A percentile compares a stretch with the other conserved stretches of the same genome.
Conservation (phyloP, 2,888 invertebrate species). For the Dioctria linearis region DNA sequence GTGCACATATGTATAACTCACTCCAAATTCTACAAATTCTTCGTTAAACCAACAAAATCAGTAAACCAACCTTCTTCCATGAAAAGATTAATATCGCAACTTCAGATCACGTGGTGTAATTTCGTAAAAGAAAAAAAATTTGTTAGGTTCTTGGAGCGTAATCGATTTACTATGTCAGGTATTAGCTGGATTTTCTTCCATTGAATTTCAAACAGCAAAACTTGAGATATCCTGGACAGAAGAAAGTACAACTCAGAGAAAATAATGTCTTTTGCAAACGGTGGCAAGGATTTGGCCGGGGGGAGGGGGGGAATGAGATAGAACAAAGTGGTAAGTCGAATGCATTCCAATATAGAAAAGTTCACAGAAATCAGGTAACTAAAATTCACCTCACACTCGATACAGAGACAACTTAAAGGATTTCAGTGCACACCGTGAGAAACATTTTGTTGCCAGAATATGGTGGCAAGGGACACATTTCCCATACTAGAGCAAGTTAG, state of each 20-base stretch:
- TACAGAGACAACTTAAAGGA: slow-evolving; percentile 25
- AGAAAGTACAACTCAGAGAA: not conserved
- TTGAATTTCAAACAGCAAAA: not conserved
- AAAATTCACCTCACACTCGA: slow-evolving; percentile 44
- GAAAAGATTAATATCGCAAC: not conserved
- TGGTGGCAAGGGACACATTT: not conserved
- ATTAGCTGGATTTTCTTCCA: slow-evolving; percentile 17
- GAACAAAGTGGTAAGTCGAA: not conserved
- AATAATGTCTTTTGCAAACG: not conserved
- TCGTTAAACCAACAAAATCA: too few relatives aligned
- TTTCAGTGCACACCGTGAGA: not conserved
- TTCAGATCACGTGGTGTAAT: slow-evolving; percentile 28
- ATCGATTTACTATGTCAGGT: slow-evolving; percentile 41
- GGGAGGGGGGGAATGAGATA: too few relatives aligned
- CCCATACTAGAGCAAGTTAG: too few relatives aligned
- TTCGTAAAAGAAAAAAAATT: slow-evolving; percentile 6
- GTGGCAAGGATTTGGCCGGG: not conserved
- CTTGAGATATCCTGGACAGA: slow-evolving; percentile 14
- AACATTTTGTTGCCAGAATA: slow-evolving; percentile 1
- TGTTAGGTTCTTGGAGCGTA: slow-evolving; percentile 23
- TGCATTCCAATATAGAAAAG: slow-evolving; percentile 4
- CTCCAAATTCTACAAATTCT: too few relatives aligned
- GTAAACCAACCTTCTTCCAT: too few relatives aligned
- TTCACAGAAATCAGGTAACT: slow-evolving; percentile 36
- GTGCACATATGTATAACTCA: too few relatives aligned